Conservation (phyloP, 2,113 vertebrate species). For the Hippocampus comes region DNA sequence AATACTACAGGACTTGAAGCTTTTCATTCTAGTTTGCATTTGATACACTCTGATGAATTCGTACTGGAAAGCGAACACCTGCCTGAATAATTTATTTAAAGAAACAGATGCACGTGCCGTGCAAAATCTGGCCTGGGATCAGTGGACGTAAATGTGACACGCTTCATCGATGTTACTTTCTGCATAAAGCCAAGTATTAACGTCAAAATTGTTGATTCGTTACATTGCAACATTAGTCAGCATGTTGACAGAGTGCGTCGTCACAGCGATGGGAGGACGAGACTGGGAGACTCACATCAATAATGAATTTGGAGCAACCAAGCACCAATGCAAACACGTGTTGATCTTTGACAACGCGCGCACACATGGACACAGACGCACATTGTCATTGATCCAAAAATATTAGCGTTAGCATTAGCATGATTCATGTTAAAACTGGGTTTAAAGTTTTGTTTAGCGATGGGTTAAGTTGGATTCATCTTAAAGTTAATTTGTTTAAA, state of each 20-base stretch:
- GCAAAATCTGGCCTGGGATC: background rate
- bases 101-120: background rate
- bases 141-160: background rate
- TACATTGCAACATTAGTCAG: background rate
- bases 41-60: background rate
- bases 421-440: background rate
- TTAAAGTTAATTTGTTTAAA: background rate
- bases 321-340: background rate
- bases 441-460: background rate
- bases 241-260: background rate
- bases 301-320: constrained; percentile 2
- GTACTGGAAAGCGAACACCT: background rate
- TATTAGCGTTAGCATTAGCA: background rate
- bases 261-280: too few relatives aligned
- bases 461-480: background rate
- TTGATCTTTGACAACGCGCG: background rate
- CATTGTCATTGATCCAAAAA: background rate
- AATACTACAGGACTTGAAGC: background rate
- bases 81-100: background rate
- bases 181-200: too few relatives aligned
- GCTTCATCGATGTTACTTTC: background rate
- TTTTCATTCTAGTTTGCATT: background rate
- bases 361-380: background rate
- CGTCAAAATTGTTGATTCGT: background rate
- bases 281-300: background rate